Base-by-base conservation (phyloP, 2,113 vertebrate genomes). In the Cyanoramphus novaezelandiae region DNA sequence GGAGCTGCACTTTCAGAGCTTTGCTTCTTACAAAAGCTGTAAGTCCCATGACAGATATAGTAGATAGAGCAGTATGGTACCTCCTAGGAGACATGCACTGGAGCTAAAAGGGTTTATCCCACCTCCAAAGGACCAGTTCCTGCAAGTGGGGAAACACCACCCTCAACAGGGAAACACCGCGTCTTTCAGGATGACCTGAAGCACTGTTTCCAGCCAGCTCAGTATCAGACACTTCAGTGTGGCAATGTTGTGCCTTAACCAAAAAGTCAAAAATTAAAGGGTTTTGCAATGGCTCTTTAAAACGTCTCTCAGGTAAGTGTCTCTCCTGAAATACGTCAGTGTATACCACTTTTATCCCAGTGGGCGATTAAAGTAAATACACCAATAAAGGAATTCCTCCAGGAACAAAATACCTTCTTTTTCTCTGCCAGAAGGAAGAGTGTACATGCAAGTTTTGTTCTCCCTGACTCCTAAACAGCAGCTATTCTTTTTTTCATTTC, bases 131-230 rank as follows among this genome's bases (percentile, higher is more conserved):
- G 35, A 74, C 11, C 35, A 13, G 9, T 33, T 86, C 13, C 84
- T 0, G 1, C 9, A 55, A 1, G 17, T 1, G 4, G 6, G 31
- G 41, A 24, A 37, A 7, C 6, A 33, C 2, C 12, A 35, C 5
- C 28, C 39, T 69, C 0, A 0, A 31, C 20, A 52, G 29, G 18
- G 41, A 71, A 85, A 24, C 35, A 25, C 29, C 2, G 1, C 14
- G 33, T 53, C 62, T 35, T 46, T n/a, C 15, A 35, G 47, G 53
- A 50, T 76, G 59, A 55, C 35, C 29, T 29, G 23, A 67, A 87
- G 39, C 17, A 27, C 28, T 31, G 3, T 35, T 89, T 68, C 49
- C 39, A 71, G 9, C 1, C 46, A 72, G 7, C 15, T 82, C 52
- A 44, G 21, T 37, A 28, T 63, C 70, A 75, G 29, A 37, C 10